phyloP scores from a whole-genome alignment of 2,797 vertebrate genomes.

The Octomys mimax region DNA sequence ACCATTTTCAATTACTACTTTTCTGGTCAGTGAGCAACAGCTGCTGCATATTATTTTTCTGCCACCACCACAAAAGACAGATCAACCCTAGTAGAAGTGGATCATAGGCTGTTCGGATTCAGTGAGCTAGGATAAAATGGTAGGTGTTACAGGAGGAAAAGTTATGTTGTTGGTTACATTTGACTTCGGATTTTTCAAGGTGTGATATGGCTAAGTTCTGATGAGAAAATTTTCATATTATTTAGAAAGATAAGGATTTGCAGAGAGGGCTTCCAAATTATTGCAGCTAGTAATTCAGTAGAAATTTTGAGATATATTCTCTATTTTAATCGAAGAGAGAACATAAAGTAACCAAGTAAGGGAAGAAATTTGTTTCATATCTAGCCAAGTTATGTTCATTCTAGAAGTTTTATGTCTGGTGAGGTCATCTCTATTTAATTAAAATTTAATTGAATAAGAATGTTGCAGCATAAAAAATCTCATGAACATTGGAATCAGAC shows the following conservation, averaged over 20 bases:
- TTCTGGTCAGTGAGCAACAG: slow-evolving; percentile 25
- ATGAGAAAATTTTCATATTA: not conserved
- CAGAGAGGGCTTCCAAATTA: not conserved
- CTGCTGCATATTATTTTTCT: slow-evolving; percentile 25
- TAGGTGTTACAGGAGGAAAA: not conserved
- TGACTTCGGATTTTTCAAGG: slow-evolving; percentile 3
- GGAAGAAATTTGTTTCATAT: slow-evolving; percentile 46
- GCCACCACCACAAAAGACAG: not conserved
- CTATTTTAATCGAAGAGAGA: slow-evolving; percentile 33
- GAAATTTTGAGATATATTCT: not conserved
- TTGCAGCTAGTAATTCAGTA: not conserved
- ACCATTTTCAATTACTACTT: slow-evolving; percentile 43
- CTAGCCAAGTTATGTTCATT: slow-evolving; percentile 53
- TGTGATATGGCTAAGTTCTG: not conserved
- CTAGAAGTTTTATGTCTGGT: slow-evolving; percentile 59
- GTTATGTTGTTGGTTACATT: not conserved
- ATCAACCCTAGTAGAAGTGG: not conserved
- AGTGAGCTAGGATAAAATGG: not conserved
- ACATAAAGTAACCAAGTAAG: not conserved
- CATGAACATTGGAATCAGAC: slow-evolving; percentile 24
- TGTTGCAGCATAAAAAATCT: slow-evolving; percentile 59
- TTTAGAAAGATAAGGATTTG: not conserved
- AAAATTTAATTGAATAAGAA: slow-evolving; percentile 76
- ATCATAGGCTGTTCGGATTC: not conserved
- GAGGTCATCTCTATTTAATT: slow-evolving; percentile 72